Conservation (phyloP, 1,140 invertebrate species). For the Drosophila bifasciata region DNA sequence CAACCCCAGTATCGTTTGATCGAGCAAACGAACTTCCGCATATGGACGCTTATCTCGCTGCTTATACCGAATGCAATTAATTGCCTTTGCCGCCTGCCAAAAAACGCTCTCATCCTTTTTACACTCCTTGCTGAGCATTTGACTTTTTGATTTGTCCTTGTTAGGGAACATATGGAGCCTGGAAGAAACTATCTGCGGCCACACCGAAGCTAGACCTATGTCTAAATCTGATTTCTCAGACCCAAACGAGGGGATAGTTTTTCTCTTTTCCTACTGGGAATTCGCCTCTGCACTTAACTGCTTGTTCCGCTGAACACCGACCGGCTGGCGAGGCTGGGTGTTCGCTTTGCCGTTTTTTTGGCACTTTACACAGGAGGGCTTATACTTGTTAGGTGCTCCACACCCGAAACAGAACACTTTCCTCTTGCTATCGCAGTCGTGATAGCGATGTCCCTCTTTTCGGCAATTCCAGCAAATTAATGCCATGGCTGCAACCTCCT, state of each 20-base stretch:
- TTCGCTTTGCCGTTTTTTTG: constrained; percentile 19
- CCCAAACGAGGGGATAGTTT: neutral
- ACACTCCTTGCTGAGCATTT: neutral
- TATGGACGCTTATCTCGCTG: constrained; percentile 5
- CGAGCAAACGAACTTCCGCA: neutral
- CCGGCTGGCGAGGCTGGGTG: constrained; percentile 10
- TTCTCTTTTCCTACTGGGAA: too few species aligned
- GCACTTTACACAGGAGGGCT: constrained; percentile 10
- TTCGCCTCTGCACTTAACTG: too few species aligned
- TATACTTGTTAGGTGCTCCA: neutral
- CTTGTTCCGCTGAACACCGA: neutral
- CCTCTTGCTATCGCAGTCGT: constrained; percentile 16
- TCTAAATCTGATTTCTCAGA: neutral
- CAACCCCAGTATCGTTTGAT: neutral
- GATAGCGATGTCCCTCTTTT: constrained; percentile 20
- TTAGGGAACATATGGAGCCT: too few species aligned
- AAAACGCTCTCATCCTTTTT: neutral
- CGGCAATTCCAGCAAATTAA: constrained; percentile 32
- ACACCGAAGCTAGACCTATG: too few species aligned
- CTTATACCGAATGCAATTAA: neutral
- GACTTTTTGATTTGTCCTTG: too few species aligned
- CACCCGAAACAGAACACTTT: constrained; percentile 3
- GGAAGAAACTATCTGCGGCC: too few species aligned
- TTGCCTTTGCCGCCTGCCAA: neutral
- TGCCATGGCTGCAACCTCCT: neutral